Conservation (phyloP, 2,888 invertebrate species). For the Muscina levida region DNA sequence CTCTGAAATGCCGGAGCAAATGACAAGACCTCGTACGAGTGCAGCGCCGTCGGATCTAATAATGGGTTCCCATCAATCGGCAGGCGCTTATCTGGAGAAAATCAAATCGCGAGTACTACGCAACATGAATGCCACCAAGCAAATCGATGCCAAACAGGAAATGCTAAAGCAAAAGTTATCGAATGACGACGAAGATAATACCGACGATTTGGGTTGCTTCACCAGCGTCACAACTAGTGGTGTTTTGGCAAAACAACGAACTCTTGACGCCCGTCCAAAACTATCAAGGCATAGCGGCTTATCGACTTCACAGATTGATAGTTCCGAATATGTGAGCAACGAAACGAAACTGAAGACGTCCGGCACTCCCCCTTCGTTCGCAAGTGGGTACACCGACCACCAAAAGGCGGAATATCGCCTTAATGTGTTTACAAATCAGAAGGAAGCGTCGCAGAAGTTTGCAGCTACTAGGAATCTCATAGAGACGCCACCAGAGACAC, state of each 20-base stretch:
- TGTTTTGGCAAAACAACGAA: slow-evolving; percentile 83
- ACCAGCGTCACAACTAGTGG: slow-evolving; percentile 88
- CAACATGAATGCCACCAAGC: slow-evolving; percentile 77
- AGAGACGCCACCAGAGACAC: slow-evolving; percentile 73
- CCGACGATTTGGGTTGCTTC: slow-evolving; percentile 82
- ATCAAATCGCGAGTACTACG: slow-evolving; percentile 83
- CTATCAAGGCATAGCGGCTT: slow-evolving; percentile 83
- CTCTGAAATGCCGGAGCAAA: slow-evolving; percentile 70
- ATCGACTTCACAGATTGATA: slow-evolving; percentile 86
- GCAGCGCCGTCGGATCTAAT: slow-evolving; percentile 63
- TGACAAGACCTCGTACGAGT: slow-evolving; percentile 52
- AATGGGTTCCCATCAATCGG: slow-evolving; percentile 68
- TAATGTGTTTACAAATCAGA: slow-evolving; percentile 77
- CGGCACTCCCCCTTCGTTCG: slow-evolving; percentile 71
- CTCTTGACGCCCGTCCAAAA: slow-evolving; percentile 77
- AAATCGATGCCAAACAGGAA: slow-evolving; percentile 81
- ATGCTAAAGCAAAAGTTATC: slow-evolving; percentile 70
- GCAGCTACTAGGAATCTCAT: slow-evolving; percentile 68
- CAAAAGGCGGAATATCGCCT: slow-evolving; percentile 79
- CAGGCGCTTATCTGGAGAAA: slow-evolving; percentile 83
- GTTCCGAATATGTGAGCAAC: slow-evolving; percentile 82
- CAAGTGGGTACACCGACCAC: slow-evolving; percentile 77
- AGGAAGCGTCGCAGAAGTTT: slow-evolving; percentile 69
- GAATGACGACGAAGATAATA: slow-evolving; percentile 71
- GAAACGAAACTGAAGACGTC: slow-evolving; percentile 75